Conservation (phyloP, 2,113 vertebrate genomes). For the Oncorhynchus nerka region DNA sequence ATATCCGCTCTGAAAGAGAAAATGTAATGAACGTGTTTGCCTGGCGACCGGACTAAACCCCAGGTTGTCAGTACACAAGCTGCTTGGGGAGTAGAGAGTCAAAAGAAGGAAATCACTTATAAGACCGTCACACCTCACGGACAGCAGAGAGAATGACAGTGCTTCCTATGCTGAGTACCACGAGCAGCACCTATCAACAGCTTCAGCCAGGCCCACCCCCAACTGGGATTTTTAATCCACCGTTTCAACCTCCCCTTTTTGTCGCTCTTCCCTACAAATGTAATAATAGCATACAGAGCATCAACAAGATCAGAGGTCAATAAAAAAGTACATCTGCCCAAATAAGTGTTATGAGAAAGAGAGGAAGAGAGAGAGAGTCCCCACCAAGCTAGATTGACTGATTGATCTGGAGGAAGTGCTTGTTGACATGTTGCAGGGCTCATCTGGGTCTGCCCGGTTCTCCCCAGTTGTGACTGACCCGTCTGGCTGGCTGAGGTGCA, state of each 20-base stretch:
- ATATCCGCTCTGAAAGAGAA: conserved; percentile 19
- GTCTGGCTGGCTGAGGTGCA: conserved; percentile 23
- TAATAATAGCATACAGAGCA: conserved; percentile 35
- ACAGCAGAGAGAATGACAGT: conserved; percentile 33
- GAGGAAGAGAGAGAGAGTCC: not conserved
- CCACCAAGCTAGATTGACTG: conserved; percentile 4
- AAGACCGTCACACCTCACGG: conserved; percentile 33
- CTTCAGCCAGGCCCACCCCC: conserved; percentile 38
- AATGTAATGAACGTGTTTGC: conserved; percentile 35
- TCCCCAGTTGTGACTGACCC: conserved; percentile 34
- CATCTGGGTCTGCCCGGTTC: conserved; percentile 30
- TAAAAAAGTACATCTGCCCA: conserved; percentile 7
- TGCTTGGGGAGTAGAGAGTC: conserved; percentile 39
- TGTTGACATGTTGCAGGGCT: conserved; percentile 23
- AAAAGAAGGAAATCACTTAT: conserved; percentile 63
- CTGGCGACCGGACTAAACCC: conserved; percentile 22
- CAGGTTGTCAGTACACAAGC: conserved; percentile 28
- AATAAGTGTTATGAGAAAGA: conserved; percentile 2
- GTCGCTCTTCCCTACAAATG: conserved; percentile 11
- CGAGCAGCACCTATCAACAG: conserved; percentile 43
- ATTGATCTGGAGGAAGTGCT: conserved; percentile 28
- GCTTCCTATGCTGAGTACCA: conserved; percentile 49
- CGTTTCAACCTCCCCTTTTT: not conserved
- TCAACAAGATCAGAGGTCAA: conserved; percentile 46
- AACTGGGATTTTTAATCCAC: conserved; percentile 12